Evolutionary conservation across 2,797 vertebrate genomes (phyloP), one percentile per base, ranked within the genome.

Genomic region (Poecilia gillii): DNA sequence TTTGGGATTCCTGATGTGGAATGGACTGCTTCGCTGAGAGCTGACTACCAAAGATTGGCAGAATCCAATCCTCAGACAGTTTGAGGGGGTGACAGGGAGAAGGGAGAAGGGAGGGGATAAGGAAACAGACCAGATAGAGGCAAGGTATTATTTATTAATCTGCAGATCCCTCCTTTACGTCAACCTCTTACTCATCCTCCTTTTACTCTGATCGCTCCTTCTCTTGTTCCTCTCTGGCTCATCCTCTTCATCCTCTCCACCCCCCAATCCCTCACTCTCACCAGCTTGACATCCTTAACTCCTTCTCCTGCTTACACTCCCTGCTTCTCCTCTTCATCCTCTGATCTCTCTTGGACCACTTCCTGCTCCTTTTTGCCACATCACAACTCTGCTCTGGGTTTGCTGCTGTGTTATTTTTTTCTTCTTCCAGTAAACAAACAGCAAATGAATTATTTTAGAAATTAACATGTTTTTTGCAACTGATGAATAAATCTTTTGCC

Each of bases 81-180:
- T 68, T 33, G 41, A 12, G 47, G 64, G 72, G 73, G 51, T 59
- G 31, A 72, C 1, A 53, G 73, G 82, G 55, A 64, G 20, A 59
- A 79, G 57, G 74, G 20, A 72, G 75, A 53, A 70, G 72, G 81
- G 75, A 71, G 81, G 14, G 28, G 4, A 18, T 78, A 73, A 79
- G 87, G 83, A 80, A 76, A 80, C 78, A 71, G 84, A 90, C 88
- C 84, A 55, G 82, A 86, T 83, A 91, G 85, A 82, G 77, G 28
- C 46, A 51, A 91, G 95, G 85, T 84, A 95, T 95, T 93, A 95
- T 94, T 93, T 90, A 95, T 92, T 72, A 82, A 79, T 89, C 85
- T 73, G 70, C 46, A 53, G 71, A 75, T 82, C 83, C 71, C 72
- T 80, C 80, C 77, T 82, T 79, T 73, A 78, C 77, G 71, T 81